A percentile compares a stretch with the other conserved stretches of the same genome.
Evolutionary conservation across 2,888 invertebrate genomes (phyloP).

Genomic region (Brachyptera putata): DNA sequence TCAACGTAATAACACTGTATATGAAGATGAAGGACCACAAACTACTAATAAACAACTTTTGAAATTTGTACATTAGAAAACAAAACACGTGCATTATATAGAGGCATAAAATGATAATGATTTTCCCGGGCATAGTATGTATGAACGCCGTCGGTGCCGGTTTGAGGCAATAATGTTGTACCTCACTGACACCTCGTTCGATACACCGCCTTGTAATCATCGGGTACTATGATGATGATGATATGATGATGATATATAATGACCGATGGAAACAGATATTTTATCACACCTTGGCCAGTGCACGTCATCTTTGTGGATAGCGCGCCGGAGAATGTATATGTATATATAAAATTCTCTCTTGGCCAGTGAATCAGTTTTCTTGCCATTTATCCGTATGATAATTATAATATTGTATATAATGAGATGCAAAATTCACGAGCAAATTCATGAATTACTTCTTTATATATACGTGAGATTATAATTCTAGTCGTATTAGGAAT

Average conservation of each 20-base stretch:
- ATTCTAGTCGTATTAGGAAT: too few species aligned
- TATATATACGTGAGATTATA: too few species aligned
- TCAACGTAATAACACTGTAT: constrained; percentile 15
- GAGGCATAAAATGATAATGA: constrained; percentile 27
- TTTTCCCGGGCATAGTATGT: constrained; percentile 17
- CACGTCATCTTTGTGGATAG: too few species aligned
- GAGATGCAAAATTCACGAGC: neutral
- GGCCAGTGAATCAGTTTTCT: too few species aligned
- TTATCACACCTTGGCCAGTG: constrained; percentile 46
- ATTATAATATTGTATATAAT: too few species aligned
- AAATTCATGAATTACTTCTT: too few species aligned
- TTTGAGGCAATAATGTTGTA: neutral
- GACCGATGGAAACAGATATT: constrained; percentile 46
- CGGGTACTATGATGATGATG: constrained; percentile 48
- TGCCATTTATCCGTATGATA: too few species aligned
- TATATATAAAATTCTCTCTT: neutral
- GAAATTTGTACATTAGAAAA: constrained; percentile 8
- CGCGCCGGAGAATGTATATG: too few species aligned
- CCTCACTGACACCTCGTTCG: constrained; percentile 26
- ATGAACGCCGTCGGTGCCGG: neutral
- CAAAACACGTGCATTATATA: constrained; percentile 20
- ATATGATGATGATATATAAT: constrained; percentile 44
- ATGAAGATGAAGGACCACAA: constrained; percentile 17
- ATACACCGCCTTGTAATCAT: constrained; percentile 48
- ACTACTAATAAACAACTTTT: constrained; percentile 13